Conservation (phyloP, 2,888 invertebrate species). For the Synergus umbraculus region DNA sequence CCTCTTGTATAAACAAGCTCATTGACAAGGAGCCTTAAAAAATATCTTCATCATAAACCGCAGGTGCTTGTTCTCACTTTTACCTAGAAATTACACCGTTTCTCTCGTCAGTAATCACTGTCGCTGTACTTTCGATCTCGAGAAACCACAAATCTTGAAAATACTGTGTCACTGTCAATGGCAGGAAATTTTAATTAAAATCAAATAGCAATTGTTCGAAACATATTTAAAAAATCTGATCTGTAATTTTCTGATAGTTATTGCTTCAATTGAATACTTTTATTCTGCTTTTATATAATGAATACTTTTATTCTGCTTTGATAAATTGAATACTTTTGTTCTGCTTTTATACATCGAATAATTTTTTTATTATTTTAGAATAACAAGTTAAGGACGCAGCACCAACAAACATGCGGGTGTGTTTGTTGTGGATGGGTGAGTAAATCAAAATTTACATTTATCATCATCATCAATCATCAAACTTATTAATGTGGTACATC, state of each 20-base stretch:
- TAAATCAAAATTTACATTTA: slow-evolving; percentile 15
- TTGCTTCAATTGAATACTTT: not conserved
- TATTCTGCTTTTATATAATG: not conserved
- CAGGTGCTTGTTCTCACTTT: slow-evolving; percentile 48
- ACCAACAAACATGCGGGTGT: slow-evolving; percentile 70
- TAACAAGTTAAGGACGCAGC: slow-evolving; percentile 63
- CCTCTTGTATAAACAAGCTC: not conserved
- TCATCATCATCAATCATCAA: not conserved
- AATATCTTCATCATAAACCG: not conserved
- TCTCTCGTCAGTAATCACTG: slow-evolving; percentile 50
- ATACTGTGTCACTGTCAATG: slow-evolving; percentile 35
- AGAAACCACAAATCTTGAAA: slow-evolving; percentile 46
- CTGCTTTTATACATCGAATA: not conserved
- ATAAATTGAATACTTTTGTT: not conserved
- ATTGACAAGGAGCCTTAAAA: not conserved
- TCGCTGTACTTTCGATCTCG: slow-evolving; percentile 45
- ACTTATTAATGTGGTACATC: not conserved
- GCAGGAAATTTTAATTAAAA: slow-evolving; percentile 10
- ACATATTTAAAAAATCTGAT: not conserved
- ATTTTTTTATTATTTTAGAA: slow-evolving; percentile 54
- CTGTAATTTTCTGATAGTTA: not conserved
- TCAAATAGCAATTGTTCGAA: not conserved
- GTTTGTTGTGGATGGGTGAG: slow-evolving; percentile 73
- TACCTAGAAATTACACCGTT: slow-evolving; percentile 53
- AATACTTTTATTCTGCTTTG: not conserved